phyloP scores from a whole-genome alignment of 1,140 invertebrate genomes.

The Drosophila tropicalis region DNA sequence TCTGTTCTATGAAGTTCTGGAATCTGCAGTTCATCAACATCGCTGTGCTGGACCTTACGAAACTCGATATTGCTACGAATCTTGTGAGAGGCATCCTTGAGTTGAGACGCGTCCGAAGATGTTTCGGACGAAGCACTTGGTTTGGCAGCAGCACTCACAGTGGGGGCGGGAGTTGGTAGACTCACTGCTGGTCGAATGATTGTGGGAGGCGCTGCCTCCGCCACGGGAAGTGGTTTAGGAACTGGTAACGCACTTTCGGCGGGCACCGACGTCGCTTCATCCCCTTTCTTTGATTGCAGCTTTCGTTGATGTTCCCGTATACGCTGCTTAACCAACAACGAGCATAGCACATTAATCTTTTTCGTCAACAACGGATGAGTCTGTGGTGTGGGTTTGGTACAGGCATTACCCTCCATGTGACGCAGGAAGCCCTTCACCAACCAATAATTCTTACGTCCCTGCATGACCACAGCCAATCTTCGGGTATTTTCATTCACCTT shows the following conservation, averaged over 20 bases:
- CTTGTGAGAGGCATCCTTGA: constrained; percentile 19
- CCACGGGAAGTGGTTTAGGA: background rate
- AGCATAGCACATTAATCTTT: constrained; percentile 77
- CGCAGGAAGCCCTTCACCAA: constrained; percentile 73
- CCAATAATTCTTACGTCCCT: constrained; percentile 73
- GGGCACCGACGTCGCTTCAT: background rate
- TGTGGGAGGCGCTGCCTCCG: no score
- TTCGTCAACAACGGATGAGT: constrained; percentile 73
- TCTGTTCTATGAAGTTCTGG: constrained; percentile 49
- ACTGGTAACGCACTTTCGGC: background rate
- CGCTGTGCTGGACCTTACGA: constrained; percentile 56
- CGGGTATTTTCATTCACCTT: constrained; percentile 53
- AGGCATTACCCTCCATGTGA: constrained; percentile 63
- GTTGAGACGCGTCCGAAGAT: no score
- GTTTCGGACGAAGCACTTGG: no score
- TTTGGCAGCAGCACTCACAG: background rate
- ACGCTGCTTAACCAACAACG: constrained; percentile 70
- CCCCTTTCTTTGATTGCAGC: background rate
- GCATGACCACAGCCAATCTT: constrained; percentile 74
- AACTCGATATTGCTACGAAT: constrained; percentile 72
- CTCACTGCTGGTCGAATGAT: background rate
- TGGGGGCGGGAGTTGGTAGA: background rate
- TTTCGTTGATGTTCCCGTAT: constrained; percentile 57
- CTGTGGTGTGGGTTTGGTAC: constrained; percentile 72
- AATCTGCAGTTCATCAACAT: constrained; percentile 60